Evolutionary conservation across 2,888 invertebrate species (phyloP).

Genomic region (Synergus umbraculus): DNA sequence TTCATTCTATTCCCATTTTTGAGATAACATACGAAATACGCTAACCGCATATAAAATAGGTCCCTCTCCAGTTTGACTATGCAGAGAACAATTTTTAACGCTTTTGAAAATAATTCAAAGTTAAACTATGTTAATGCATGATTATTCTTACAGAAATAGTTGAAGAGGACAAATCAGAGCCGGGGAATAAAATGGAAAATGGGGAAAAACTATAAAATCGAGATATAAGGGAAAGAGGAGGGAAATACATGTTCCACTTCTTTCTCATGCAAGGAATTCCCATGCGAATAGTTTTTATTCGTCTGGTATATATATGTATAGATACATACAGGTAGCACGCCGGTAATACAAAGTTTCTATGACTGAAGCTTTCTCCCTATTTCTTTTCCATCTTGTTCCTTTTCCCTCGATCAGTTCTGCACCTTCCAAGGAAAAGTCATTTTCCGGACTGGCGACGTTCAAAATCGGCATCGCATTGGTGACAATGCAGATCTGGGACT

Average conservation of each 20-base stretch:
- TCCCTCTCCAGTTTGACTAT: too few relatives aligned
- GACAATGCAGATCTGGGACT: slow-evolving; percentile 42
- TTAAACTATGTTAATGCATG: too few relatives aligned
- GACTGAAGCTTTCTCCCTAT: slow-evolving; percentile 11
- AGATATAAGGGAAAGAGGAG: not conserved
- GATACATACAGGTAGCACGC: not conserved
- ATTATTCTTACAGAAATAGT: too few relatives aligned
- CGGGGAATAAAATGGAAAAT: not conserved
- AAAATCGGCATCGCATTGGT: slow-evolving; percentile 50
- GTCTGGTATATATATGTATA: not conserved
- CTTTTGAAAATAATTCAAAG: too few relatives aligned
- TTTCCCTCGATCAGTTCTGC: slow-evolving; percentile 19
- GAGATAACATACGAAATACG: too few relatives aligned
- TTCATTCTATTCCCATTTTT: too few relatives aligned
- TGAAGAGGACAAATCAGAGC: not conserved
- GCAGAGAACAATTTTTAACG: too few relatives aligned
- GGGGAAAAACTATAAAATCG: not conserved
- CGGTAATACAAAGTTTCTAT: slow-evolving; percentile 37
- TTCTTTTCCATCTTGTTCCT: slow-evolving; percentile 27
- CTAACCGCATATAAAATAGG: too few relatives aligned
- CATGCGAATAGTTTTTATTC: slow-evolving; percentile 30
- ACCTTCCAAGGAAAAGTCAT: slow-evolving; percentile 50
- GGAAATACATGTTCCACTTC: slow-evolving; percentile 5
- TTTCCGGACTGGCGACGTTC: slow-evolving; percentile 55
- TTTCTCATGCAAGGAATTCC: slow-evolving; percentile 34